Percentiles rank a stretch among this genome's conserved stretches.
These are phyloP conservation scores for Alethe diademata DNA, from an alignment of 2,113 vertebrate species.

Conservation along the genomic window DNA sequence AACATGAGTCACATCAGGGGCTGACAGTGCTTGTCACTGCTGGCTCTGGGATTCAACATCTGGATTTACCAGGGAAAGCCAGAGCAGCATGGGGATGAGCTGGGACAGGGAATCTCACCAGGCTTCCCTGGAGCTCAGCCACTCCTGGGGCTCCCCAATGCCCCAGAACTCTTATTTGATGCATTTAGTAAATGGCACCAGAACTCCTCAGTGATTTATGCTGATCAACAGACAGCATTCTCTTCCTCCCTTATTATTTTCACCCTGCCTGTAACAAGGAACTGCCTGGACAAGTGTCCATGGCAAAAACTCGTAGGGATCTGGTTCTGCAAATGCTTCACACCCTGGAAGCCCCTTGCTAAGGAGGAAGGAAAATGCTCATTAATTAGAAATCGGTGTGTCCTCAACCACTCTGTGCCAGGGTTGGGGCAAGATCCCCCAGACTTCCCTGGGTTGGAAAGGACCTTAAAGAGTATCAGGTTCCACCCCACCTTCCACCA, in stretches of 20 bases:
- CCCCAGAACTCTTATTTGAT: neutral
- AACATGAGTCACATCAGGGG: fast-evolving
- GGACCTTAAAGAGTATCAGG: neutral
- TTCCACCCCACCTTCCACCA: neutral
- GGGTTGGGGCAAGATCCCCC: neutral
- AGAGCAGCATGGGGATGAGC: neutral
- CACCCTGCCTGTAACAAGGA: neutral
- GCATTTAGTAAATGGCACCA: neutral
- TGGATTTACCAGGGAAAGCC: neutral
- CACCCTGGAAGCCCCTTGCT: neutral
- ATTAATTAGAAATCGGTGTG: neutral
- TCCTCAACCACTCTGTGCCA: neutral
- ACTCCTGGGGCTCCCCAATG: neutral
- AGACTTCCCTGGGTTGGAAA: neutral
- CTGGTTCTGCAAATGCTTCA: neutral
- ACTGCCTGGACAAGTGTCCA: neutral
- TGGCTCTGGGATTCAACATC: neutral
- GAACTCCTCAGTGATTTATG: neutral
- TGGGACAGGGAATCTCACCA: neutral
- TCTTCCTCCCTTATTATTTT: neutral
- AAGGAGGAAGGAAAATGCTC: neutral
- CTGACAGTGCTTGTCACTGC: neutral
- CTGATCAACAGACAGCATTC: neutral
- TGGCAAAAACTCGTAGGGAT: neutral
- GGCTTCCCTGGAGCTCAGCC: neutral